Conservation (phyloP, 2,797 vertebrate species). For the Acipenser oxyrinchus region DNA sequence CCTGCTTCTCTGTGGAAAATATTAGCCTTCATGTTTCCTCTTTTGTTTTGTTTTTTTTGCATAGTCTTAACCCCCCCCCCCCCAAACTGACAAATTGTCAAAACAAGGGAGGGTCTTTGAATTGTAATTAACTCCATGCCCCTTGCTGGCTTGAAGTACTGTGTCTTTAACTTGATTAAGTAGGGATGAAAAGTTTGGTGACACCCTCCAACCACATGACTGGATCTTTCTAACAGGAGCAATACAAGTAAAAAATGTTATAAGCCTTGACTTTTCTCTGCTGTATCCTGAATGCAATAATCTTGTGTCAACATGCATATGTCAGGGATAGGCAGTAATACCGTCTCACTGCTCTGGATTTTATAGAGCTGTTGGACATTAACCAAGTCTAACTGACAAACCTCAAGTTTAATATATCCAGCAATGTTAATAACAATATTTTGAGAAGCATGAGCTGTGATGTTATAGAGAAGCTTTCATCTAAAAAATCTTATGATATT, state of each 20-base stretch:
- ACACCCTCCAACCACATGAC: conserved; percentile 30
- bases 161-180: conserved; percentile 28
- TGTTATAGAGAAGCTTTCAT: conserved; percentile 15
- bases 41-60: neutral
- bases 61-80: neutral
- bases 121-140: conserved; percentile 34
- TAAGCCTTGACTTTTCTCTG: conserved; percentile 4
- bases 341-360: neutral
- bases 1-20: neutral
- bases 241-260: neutral
- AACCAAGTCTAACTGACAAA: conserved; percentile 18
- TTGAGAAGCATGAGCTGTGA: conserved; percentile 4
- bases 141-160: conserved; percentile 29
- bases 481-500: neutral
- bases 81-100: conserved; percentile 40
- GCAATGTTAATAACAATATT: neutral
- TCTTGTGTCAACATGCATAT: conserved; percentile 28
- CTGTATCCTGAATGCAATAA: conserved; percentile 12
- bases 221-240: conserved; percentile 13
- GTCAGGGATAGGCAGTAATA: conserved; percentile 10
- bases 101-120: conserved; percentile 36
- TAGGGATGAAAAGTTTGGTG: conserved; percentile 34
- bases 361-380: conserved; percentile 13
- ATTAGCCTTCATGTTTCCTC: neutral
- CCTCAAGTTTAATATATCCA: conserved; percentile 21